Percentiles rank a stretch among this genome's conserved stretches.
Conservation (phyloP, 2,113 vertebrate genomes). For the Xenopus borealis region DNA sequence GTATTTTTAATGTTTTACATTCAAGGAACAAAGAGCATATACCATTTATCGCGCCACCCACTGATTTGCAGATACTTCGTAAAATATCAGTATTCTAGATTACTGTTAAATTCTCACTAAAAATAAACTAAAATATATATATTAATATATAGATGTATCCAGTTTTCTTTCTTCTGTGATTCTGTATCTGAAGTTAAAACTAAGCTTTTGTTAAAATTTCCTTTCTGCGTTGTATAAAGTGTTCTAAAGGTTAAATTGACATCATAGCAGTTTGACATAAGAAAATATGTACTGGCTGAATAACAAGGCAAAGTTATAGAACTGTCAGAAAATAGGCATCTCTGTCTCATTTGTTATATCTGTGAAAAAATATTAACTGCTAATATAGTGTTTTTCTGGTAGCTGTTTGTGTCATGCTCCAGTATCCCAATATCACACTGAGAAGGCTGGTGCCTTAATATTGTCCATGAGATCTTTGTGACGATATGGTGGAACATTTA, state of each 20-base stretch:
- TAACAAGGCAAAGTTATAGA: constrained; percentile 48
- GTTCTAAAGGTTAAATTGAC: constrained; percentile 49
- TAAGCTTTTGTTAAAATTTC: neutral
- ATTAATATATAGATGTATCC: constrained; percentile 2
- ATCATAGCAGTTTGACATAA: constrained; percentile 49
- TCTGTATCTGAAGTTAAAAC: constrained; percentile 12
- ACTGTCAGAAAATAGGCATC: too few relatives aligned
- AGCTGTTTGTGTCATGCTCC: too few relatives aligned
- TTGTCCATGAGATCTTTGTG: too few relatives aligned
- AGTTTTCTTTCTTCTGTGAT: constrained; percentile 4
- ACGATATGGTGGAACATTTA: too few relatives aligned
- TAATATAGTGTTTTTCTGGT: too few relatives aligned
- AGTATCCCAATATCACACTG: too few relatives aligned
- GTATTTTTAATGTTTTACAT: constrained; percentile 5
- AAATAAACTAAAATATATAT: constrained; percentile 3
- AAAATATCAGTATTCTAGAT: neutral
- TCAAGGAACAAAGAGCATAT: constrained; percentile 7
- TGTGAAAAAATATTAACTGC: too few relatives aligned
- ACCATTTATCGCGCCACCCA: neutral
- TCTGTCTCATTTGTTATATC: too few relatives aligned
- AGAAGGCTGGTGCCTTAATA: too few relatives aligned
- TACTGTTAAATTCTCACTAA: neutral
- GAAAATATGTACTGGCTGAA: constrained; percentile 47
- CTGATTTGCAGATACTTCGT: neutral
- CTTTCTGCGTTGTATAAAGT: constrained; percentile 42